Evolutionary conservation across 2,888 invertebrate species (phyloP).

Genomic region (Drepanosiphum platanoidis): DNA sequence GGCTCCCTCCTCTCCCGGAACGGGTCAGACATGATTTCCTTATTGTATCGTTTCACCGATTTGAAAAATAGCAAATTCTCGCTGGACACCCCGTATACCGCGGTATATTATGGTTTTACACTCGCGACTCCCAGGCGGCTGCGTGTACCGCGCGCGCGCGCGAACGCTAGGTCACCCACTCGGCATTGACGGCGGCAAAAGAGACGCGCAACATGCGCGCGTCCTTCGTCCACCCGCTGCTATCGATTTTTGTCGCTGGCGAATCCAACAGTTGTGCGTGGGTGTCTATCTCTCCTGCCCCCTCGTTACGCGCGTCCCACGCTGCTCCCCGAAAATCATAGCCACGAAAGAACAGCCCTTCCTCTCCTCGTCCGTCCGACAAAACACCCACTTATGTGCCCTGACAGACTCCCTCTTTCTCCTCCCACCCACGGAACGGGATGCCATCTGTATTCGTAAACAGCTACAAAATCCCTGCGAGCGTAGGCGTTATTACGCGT

Average conservation of each 20-base stretch:
- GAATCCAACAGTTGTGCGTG: constrained; percentile 61
- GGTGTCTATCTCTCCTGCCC: background rate
- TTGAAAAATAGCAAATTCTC: too few species aligned
- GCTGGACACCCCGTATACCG: too few species aligned
- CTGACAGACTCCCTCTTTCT: background rate
- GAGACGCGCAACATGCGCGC: constrained; percentile 55
- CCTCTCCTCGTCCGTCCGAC: background rate
- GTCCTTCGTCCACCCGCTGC: constrained; percentile 25
- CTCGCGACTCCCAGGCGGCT: background rate
- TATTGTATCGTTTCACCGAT: too few species aligned
- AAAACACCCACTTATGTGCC: background rate
- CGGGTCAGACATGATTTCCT: too few species aligned
- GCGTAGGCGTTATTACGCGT: background rate
- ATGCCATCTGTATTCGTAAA: background rate
- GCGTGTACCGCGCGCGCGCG: background rate
- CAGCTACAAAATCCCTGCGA: background rate
- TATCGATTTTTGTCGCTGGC: constrained; percentile 50
- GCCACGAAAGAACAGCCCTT: background rate
- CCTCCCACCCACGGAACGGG: background rate
- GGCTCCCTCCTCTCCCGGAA: too few species aligned
- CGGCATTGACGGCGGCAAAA: background rate
- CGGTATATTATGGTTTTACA: background rate
- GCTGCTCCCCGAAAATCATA: background rate
- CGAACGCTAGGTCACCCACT: background rate
- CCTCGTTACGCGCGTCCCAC: background rate